Evolutionary conservation across 1,140 invertebrate species (phyloP), one percentile per base, ranked within the genome.

Genomic region (Melanaphis sacchari): DNA sequence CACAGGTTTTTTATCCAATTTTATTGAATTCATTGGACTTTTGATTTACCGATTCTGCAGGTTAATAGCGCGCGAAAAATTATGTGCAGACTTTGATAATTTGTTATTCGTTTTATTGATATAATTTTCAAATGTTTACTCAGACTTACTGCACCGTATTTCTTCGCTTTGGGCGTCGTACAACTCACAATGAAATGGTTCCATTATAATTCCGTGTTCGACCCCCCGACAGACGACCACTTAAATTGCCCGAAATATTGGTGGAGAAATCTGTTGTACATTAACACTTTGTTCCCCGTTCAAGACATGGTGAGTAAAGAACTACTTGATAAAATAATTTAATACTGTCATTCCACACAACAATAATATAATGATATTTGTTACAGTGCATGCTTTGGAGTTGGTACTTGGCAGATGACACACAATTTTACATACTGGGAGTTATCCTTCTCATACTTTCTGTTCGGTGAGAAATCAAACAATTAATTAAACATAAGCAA

Each of bases 341-440:
- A n/a, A n/a, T n/a, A 6, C 31, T 3, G 18, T n/a, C 4, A 0
- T 1, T 18, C n/a, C 0, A 18, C 31, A n/a, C n/a, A 36, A 76
- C 59, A 5, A 76, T 76, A 76, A n/a, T n/a, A 22, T 76, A n/a
- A 76, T 4, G 31, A 18, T 76, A n/a, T 76, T 89, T 38, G 38
- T 89, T 89, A 24, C 95, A 98, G 97, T 98, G 97, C 94, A 98
- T 98, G 97, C 94, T 98, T 43, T 98, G 97, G 97, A 98, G 97
- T 95, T 98, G 97, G 97, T 98, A 98, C 94, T 95, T 98, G n/a
- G 97, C 97, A 0, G 97, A 98, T 94, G 97, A 98, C 94, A 98
- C 97, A 0, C 97, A 98, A 94, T 98, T 98, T 95, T 98, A 98
- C 94, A 96, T 97, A 40, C 96, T 98, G 46, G 97, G 97, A 52